Percentiles rank a stretch among this genome's conserved stretches.
These are phyloP conservation scores for Desmophyllum pertusum DNA, from an alignment of 92 coral and sea anemone genomes.

Conservation along the genomic window DNA sequence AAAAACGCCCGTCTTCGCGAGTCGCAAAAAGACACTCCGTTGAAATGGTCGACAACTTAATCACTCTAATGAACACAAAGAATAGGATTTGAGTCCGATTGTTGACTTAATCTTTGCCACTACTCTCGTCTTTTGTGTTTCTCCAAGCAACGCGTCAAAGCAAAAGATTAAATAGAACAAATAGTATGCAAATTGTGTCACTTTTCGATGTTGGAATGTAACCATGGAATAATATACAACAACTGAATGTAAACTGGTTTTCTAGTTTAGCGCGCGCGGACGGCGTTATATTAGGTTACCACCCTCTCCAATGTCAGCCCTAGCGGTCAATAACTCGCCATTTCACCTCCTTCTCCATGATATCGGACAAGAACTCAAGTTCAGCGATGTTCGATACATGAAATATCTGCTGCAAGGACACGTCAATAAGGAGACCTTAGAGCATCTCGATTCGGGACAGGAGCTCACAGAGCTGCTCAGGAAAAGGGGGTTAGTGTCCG, in stretches of 20 bases:
- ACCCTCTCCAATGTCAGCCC: conserved; percentile 30
- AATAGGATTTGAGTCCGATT: conserved; percentile 30
- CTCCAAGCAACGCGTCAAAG: conserved; percentile 36
- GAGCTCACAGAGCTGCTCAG: conserved; percentile 71
- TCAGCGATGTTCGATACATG: conserved; percentile 72
- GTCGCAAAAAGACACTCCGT: background rate
- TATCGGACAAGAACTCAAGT: conserved; percentile 72
- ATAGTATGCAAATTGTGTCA: conserved; percentile 32
- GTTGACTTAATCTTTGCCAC: conserved; percentile 28
- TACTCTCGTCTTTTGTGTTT: conserved; percentile 34
- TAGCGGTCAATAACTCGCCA: conserved; percentile 45
- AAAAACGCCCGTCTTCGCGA: conserved; percentile 2
- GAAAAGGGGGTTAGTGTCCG: conserved; percentile 86
- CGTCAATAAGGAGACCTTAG: conserved; percentile 81
- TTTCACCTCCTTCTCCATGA: conserved; percentile 61
- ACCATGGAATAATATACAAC: conserved; percentile 24
- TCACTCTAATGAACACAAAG: conserved; percentile 37
- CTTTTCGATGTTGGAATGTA: conserved; percentile 21
- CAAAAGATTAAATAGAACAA: conserved; percentile 10
- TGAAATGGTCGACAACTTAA: background rate
- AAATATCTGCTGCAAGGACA: conserved; percentile 90
- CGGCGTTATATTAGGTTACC: background rate
- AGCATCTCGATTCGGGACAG: conserved; percentile 80
- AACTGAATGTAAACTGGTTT: background rate
- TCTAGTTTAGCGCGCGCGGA: background rate